phyloP scores from a whole-genome alignment of 1,140 invertebrate species.

The Zaprionus inermis region DNA sequence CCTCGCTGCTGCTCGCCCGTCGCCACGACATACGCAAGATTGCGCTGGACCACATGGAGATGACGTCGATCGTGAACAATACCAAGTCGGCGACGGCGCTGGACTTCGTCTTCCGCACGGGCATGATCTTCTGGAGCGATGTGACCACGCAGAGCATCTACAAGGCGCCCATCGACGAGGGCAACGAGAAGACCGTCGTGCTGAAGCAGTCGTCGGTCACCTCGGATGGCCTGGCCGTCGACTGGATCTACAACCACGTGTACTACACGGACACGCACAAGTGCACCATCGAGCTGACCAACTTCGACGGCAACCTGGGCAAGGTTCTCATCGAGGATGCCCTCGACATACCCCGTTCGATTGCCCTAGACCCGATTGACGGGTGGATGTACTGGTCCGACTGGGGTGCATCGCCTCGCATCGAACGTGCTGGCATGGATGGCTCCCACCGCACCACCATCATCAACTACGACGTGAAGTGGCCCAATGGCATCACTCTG shows the following conservation, averaged over 20 bases:
- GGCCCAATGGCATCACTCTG: constrained; percentile 97
- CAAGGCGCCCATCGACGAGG: constrained; percentile 97
- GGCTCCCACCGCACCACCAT: constrained; percentile 95
- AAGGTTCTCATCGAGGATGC: constrained; percentile 93
- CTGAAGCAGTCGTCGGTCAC: constrained; percentile 93
- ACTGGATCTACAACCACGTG: constrained; percentile 98
- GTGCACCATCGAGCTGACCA: constrained; percentile 95
- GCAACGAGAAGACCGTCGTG: constrained; percentile 91
- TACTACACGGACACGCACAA: constrained; percentile 98
- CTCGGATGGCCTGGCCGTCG: constrained; percentile 96
- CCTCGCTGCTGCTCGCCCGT: constrained; percentile 92
- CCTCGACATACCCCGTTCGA: constrained; percentile 96
- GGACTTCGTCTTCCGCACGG: constrained; percentile 95
- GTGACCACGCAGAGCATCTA: constrained; percentile 94
- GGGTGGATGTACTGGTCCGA: constrained; percentile 99
- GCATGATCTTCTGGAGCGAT: constrained; percentile 98
- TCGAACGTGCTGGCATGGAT: constrained; percentile 97
- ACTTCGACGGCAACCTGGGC: constrained; percentile 94
- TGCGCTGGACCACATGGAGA: constrained; percentile 94
- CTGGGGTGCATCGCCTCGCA: constrained; percentile 95
- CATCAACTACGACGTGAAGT: constrained; percentile 94
- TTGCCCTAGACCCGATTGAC: constrained; percentile 97
- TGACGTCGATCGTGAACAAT: constrained; percentile 94
- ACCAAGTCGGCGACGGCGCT: constrained; percentile 94
- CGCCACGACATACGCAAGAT: constrained; percentile 95